phyloP scores from a whole-genome alignment of 2,797 vertebrate species.

The Cottoperca gobio region DNA sequence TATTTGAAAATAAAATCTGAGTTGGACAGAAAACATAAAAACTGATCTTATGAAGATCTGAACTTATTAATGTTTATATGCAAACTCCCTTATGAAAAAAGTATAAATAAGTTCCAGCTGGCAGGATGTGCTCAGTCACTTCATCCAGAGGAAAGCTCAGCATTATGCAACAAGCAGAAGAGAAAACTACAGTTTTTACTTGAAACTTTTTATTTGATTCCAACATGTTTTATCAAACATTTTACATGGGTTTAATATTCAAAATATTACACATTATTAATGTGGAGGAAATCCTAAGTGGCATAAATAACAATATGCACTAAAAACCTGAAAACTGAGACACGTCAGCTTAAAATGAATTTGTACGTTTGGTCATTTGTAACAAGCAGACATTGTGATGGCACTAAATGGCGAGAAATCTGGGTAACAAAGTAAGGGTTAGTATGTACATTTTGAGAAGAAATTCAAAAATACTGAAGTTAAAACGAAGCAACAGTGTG shows the following conservation, averaged over 20 bases:
- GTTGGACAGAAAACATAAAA: conserved; percentile 13
- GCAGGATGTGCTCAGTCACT: conserved; percentile 4
- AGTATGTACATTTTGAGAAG: neutral
- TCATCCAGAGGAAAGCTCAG: conserved; percentile 8
- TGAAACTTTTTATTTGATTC: conserved; percentile 39
- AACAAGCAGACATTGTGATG: neutral
- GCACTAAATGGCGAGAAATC: neutral
- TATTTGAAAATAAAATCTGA: conserved; percentile 1
- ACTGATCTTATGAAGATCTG: conserved; percentile 8
- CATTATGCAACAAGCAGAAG: conserved; percentile 6
- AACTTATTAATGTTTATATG: conserved; percentile 23
- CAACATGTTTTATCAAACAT: conserved; percentile 12
- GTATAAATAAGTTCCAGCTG: conserved; percentile 35
- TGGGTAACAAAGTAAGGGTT: neutral
- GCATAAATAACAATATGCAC: neutral
- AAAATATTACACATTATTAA: neutral
- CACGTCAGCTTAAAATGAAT: neutral
- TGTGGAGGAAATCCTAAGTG: neutral
- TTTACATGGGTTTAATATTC: conserved; percentile 12
- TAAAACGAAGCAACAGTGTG: neutral
- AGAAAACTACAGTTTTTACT: conserved; percentile 12
- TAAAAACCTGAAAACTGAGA: neutral
- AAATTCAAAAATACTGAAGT: neutral
- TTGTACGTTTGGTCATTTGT: neutral
- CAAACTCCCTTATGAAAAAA: conserved; percentile 13